Conservation (phyloP, 2,113 vertebrate genomes). For the Sinocyclocheilus maitianheensis region DNA sequence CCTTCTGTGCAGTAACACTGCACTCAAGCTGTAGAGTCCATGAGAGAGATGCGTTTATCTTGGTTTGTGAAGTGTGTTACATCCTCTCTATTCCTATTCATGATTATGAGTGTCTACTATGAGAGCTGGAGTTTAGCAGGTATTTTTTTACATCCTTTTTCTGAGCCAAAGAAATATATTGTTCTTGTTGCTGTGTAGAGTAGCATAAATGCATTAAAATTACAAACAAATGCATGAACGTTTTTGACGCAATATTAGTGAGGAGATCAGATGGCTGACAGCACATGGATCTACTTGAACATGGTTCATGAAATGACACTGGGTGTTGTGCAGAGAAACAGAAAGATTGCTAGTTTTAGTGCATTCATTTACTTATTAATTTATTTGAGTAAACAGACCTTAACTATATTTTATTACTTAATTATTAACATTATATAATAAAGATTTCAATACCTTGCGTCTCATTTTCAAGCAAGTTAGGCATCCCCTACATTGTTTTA, state of each 20-base stretch:
- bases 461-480: not conserved
- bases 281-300: conserved; percentile 70
- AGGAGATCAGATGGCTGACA: not conserved
- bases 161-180: not conserved
- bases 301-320: conserved; percentile 56
- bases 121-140: conserved; percentile 41
- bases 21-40: conserved; percentile 18
- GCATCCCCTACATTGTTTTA: not conserved
- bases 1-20: conserved; percentile 39
- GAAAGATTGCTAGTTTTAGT: not conserved
- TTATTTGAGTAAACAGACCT: not conserved
- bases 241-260: not conserved
- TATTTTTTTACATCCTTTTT: conserved; percentile 33
- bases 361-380: not conserved
- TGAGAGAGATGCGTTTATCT: conserved; percentile 4
- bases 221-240: conserved; percentile 19
- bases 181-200: not conserved
- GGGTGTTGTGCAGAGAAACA: conserved; percentile 40
- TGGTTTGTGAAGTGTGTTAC: conserved; percentile 18
- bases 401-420: not conserved
- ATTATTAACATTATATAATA: not conserved
- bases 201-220: not conserved
- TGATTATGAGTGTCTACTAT: conserved; percentile 39
- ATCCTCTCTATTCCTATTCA: conserved; percentile 12
- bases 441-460: not conserved